These are phyloP conservation scores for Pipistrellus pygmaeus DNA, from an alignment of 2,797 vertebrate species.

Conservation along the genomic window DNA sequence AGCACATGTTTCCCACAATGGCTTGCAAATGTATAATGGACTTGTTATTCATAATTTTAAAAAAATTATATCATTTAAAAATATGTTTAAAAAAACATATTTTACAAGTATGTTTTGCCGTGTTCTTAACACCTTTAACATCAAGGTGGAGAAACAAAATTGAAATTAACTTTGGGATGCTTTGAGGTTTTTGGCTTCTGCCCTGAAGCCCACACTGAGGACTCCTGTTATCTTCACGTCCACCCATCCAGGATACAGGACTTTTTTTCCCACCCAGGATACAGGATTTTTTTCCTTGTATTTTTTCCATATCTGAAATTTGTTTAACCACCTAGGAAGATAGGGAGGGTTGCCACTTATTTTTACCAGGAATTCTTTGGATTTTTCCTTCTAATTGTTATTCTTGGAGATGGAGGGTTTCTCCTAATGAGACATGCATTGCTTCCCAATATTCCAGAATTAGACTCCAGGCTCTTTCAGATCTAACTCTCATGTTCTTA, in stretches of 20 bases:
- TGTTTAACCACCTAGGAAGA: not conserved
- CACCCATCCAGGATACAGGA: not conserved
- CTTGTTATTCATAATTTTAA: not conserved
- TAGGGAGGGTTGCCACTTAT: not conserved
- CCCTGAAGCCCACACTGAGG: no score
- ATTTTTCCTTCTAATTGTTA: conserved; percentile 25
- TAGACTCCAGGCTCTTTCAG: not conserved
- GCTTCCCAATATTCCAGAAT: not conserved
- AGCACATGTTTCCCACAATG: not conserved
- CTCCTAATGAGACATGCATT: not conserved
- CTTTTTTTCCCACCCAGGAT: not conserved
- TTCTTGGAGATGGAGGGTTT: not conserved
- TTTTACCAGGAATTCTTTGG: not conserved
- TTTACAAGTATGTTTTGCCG: not conserved
- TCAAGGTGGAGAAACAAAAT: not conserved
- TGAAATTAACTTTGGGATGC: not conserved
- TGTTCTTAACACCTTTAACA: conserved; percentile 16
- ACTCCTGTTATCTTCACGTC: not conserved
- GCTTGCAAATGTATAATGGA: not conserved
- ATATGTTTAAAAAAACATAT: no score
- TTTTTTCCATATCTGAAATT: not conserved
- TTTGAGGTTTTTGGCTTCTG: no score
- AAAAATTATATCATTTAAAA: no score
- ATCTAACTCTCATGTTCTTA: not conserved
- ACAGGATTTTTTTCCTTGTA: not conserved